phyloP scores from a whole-genome alignment of 1,140 invertebrate genomes.

The Lepidostoma basale region DNA sequence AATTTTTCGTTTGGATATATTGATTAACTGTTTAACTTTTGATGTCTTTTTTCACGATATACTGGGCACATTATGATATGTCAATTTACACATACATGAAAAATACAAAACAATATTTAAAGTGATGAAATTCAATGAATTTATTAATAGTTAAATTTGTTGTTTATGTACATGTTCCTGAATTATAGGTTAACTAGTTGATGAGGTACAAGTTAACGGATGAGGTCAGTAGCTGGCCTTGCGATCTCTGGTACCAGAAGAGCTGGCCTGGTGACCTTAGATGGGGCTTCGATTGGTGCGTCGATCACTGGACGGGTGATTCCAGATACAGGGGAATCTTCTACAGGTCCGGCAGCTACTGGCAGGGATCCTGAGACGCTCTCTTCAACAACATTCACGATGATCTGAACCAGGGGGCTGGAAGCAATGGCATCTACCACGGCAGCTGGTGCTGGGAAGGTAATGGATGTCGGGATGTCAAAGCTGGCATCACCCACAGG shows the following conservation, averaged over 20 bases:
- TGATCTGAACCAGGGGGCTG: conserved; percentile 4
- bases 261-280: background rate
- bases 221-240: background rate
- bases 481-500: too few species aligned
- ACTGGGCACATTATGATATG: too few species aligned
- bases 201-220: background rate
- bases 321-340: background rate
- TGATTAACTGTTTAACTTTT: background rate
- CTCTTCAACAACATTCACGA: conserved; percentile 2
- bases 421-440: background rate
- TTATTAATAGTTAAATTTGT: background rate
- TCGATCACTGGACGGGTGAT: background rate
- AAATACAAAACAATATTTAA: background rate
- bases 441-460: background rate
- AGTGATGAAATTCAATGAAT: conserved; percentile 10
- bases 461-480: too few species aligned
- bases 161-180: background rate
- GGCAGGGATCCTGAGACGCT: background rate
- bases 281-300: background rate
- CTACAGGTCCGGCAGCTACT: background rate
- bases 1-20: too few species aligned
- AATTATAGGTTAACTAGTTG: background rate
- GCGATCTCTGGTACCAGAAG: background rate
- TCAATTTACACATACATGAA: too few species aligned
- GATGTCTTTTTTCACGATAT: background rate